Base-by-base conservation (phyloP, 2,797 vertebrate genomes). In the Syngnathus rostellatus region DNA sequence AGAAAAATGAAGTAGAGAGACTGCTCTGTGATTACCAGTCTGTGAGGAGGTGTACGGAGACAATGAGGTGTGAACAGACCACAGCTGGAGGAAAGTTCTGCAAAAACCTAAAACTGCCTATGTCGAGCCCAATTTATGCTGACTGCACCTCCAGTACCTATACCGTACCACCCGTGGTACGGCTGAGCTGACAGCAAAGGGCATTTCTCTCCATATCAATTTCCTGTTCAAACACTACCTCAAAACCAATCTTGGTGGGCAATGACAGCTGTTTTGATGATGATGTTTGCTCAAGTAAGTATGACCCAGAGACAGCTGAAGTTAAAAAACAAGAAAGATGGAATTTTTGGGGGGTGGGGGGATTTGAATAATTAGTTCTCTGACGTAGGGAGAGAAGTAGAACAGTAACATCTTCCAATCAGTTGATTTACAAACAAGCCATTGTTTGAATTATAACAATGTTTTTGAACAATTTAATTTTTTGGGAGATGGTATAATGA, bases 51-150 rank as follows among this genome's bases (percentile, higher is more conserved):
- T 83, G 83, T 80, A 83, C 77, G 73, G 76, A 85, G 81, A 79
- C 81, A 81, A 81, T 55, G 62, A 86, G 83, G 85, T 88, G 86
- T 78, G 83, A 90, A 87, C 84, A 89, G 78, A 66, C 76, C 65
- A 16, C 70, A 73, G 76, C 77, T 65, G 81, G 70, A 78, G 69
- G 66, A n/a, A 12, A 68, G 62, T 72, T 68, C 68, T 68, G 70
- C 63, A 66, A 74, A 81, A 64, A 66, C 67, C 66, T 55, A 64
- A 70, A 75, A 55, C 62, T 64, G 66, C 63, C 58, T 60, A 70
- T 61, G 62, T 66, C 37, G 23, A 81, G 69, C 48, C 68, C 67
- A 71, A 63, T 77, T 57, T 57, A 57, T 75, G 73, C 72, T 81
- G 75, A 43, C 73, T 78, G 61, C 64, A 68, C 67, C 76, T 9